Evolutionary conservation across 1,140 invertebrate genomes (phyloP).

Genomic region (Agrilus planipennis): DNA sequence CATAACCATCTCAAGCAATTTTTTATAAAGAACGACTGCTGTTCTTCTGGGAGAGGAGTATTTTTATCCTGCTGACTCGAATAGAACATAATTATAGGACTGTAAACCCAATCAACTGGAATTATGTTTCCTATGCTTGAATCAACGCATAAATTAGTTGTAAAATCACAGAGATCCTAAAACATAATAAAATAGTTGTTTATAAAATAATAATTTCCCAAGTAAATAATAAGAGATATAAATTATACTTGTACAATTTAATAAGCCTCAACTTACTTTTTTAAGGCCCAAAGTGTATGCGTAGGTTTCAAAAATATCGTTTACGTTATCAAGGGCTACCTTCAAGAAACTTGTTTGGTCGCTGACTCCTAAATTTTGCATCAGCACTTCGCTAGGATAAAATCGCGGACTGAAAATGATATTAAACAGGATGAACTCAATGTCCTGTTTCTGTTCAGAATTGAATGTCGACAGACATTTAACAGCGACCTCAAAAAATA

Average conservation of each 20-base stretch:
- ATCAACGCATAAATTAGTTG: constrained; percentile 18
- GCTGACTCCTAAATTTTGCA: constrained; percentile 37
- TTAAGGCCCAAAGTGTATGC: constrained; percentile 36
- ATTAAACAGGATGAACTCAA: constrained; percentile 38
- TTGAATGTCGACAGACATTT: constrained; percentile 41
- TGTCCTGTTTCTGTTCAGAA: constrained; percentile 35
- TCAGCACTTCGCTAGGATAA: constrained; percentile 39
- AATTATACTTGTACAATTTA: constrained; percentile 1
- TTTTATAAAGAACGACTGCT: constrained; percentile 34
- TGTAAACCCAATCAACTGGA: constrained; percentile 56
- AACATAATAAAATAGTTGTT: constrained; percentile 15
- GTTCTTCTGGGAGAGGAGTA: constrained; percentile 26
- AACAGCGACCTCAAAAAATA: constrained; percentile 38
- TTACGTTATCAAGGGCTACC: constrained; percentile 34
- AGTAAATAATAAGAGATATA: neutral
- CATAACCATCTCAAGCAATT: constrained; percentile 45
- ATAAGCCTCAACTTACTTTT: constrained; percentile 17
- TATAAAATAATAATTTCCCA: neutral
- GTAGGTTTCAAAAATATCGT: constrained; percentile 40
- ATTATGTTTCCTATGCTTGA: constrained; percentile 39
- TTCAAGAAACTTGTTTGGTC: constrained; percentile 34
- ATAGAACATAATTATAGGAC: constrained; percentile 48
- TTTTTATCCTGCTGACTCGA: constrained; percentile 35
- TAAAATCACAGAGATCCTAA: constrained; percentile 13
- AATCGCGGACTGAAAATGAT: constrained; percentile 43